Conservation (phyloP, 2,888 invertebrate genomes). For the Trachelus iudaicus region DNA sequence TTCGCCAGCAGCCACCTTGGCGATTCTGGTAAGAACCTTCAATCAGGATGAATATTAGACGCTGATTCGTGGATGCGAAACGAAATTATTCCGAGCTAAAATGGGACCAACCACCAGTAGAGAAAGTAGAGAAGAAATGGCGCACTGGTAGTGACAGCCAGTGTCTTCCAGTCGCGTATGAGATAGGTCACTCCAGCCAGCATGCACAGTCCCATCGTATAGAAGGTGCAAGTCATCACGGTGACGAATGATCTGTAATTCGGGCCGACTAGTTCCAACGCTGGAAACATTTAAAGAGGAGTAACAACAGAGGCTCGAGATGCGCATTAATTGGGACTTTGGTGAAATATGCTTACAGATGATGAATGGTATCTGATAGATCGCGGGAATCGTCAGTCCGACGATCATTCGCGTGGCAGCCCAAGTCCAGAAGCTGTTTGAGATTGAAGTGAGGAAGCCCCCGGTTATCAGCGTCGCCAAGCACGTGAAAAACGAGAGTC, state of each 20-base stretch:
- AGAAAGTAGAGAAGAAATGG: constrained; percentile 88
- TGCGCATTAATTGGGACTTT: neutral
- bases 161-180: constrained; percentile 84
- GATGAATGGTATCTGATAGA: constrained; percentile 94
- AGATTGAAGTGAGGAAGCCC: constrained; percentile 82
- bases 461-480: constrained; percentile 83
- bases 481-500: constrained; percentile 87
- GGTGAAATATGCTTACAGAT: constrained; percentile 74
- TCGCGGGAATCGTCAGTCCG: constrained; percentile 90
- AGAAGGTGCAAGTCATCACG: constrained; percentile 91
- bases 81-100: neutral
- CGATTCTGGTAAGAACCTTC: constrained; percentile 85
- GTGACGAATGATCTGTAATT: constrained; percentile 92
- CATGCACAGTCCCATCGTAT: constrained; percentile 86
- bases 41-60: constrained; percentile 18
- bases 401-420: constrained; percentile 80
- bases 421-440: constrained; percentile 86
- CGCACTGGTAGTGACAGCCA: constrained; percentile 84
- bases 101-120: constrained; percentile 75
- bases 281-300: constrained; percentile 68
- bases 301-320: neutral
- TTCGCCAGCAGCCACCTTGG: constrained; percentile 91
- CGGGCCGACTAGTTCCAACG: constrained; percentile 90
- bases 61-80: neutral
- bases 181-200: constrained; percentile 87